Conservation (phyloP, 2,888 invertebrate genomes). For the Lasioglossum lativentre region DNA sequence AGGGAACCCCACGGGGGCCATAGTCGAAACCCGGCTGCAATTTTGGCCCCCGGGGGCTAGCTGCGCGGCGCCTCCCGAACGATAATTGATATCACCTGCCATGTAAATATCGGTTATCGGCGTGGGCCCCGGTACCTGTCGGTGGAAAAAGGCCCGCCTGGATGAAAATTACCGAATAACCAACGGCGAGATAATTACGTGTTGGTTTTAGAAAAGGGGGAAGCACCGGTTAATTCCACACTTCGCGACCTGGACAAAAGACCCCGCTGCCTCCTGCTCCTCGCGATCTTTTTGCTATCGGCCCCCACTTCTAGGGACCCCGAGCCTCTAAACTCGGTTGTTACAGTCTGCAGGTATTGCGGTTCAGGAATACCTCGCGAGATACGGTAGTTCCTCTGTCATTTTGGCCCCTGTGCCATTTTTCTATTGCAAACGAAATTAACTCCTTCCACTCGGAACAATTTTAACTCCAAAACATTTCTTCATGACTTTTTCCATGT, state of each 20-base stretch:
- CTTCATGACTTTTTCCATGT: too few species aligned
- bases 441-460: too few species aligned
- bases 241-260: conserved; percentile 68
- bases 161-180: conserved; percentile 76
- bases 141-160: conserved; percentile 64
- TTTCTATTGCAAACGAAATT: too few species aligned
- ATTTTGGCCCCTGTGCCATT: neutral
- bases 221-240: conserved; percentile 80
- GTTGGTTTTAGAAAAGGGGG: conserved; percentile 84
- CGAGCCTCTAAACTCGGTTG: neutral
- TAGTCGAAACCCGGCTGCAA: conserved; percentile 64
- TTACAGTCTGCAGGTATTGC: neutral
- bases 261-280: conserved; percentile 41
- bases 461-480: too few species aligned
- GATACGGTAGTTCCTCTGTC: neutral
- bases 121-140: conserved; percentile 66
- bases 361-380: neutral
- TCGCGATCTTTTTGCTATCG: conserved; percentile 8
- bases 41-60: conserved; percentile 64
- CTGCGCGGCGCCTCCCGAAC: conserved; percentile 76
- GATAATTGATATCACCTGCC: conserved; percentile 84
- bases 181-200: conserved; percentile 83
- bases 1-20: conserved; percentile 51
- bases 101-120: conserved; percentile 82
- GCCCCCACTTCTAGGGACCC: neutral